phyloP scores from a whole-genome alignment of 2,113 vertebrate species.

The Apodemus speciosus region DNA sequence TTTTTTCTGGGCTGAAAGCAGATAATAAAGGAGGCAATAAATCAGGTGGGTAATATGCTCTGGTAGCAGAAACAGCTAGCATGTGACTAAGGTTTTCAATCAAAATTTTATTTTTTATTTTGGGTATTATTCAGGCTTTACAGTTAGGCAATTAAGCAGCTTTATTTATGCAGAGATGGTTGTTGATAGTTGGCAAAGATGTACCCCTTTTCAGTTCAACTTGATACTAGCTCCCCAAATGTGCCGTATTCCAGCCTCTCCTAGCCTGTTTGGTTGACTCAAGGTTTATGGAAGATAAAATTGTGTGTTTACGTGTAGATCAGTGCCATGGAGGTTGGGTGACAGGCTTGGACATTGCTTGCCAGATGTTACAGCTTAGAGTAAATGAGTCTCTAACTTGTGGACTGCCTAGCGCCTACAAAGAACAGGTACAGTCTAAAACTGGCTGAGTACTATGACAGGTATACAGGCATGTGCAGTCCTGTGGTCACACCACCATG shows the following conservation, averaged over 20 bases:
- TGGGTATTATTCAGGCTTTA: background rate
- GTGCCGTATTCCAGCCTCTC: background rate
- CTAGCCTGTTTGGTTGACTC: background rate
- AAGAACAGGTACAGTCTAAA: background rate
- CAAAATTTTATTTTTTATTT: background rate
- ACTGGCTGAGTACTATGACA: background rate
- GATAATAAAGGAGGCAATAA: background rate
- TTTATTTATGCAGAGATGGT: background rate
- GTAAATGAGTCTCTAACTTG: background rate
- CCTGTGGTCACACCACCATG: background rate
- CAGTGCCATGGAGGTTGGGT: background rate
- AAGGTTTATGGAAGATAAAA: too few relatives aligned
- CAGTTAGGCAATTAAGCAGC: background rate
- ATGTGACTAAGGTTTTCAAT: background rate
- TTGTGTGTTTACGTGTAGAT: background rate
- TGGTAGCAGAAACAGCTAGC: background rate
- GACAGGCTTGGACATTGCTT: background rate
- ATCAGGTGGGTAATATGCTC: background rate
- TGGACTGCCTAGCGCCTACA: background rate
- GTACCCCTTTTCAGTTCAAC: too few relatives aligned
- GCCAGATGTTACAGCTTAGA: background rate
- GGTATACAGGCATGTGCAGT: too few relatives aligned
- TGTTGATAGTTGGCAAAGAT: background rate
- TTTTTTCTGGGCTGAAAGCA: constrained; percentile 11
- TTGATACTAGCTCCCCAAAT: background rate